These are phyloP conservation scores for Lucifuga dentata DNA, from an alignment of 2,113 vertebrate species.

Conservation along the genomic window DNA sequence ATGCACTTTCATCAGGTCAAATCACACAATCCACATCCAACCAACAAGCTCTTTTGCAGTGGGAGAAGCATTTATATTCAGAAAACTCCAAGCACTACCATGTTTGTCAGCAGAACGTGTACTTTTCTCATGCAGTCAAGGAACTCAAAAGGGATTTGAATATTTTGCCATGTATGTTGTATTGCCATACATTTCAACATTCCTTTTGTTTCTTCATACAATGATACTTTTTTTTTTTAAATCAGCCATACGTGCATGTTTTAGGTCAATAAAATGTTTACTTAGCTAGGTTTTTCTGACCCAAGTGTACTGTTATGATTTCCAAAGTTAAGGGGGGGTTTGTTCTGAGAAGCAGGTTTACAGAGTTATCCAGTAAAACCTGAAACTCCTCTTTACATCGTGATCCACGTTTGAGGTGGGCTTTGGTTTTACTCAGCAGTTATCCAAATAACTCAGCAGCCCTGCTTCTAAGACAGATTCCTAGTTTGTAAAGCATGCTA, in stretches of 20 bases:
- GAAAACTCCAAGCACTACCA: slow-evolving; percentile 65
- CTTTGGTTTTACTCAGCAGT: no score
- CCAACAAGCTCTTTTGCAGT: slow-evolving; percentile 47
- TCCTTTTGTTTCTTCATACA: slow-evolving; percentile 64
- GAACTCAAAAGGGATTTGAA: slow-evolving; percentile 68
- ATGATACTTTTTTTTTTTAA: slow-evolving; percentile 50
- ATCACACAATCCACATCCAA: slow-evolving; percentile 27
- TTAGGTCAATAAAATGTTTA: slow-evolving; percentile 83
- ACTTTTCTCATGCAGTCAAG: slow-evolving; percentile 22
- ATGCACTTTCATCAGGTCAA: slow-evolving; percentile 74
- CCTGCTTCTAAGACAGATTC: no score
- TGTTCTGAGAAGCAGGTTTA: no score
- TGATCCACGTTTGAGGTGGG: no score
- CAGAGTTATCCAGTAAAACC: no score
- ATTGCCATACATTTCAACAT: slow-evolving; percentile 70
- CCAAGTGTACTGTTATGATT: slow-evolving; percentile 52
- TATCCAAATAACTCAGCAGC: no score
- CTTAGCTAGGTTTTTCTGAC: slow-evolving; percentile 67
- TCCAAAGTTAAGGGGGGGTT: not conserved
- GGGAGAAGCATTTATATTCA: slow-evolving; percentile 45
- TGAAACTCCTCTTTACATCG: no score
- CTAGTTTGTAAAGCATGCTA: not conserved
- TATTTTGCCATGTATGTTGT: slow-evolving; percentile 65
- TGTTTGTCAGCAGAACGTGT: slow-evolving; percentile 15
- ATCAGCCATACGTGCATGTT: slow-evolving; percentile 81